Base-by-base conservation (phyloP, 2,797 vertebrate species). In the Poecilia wingei region DNA sequence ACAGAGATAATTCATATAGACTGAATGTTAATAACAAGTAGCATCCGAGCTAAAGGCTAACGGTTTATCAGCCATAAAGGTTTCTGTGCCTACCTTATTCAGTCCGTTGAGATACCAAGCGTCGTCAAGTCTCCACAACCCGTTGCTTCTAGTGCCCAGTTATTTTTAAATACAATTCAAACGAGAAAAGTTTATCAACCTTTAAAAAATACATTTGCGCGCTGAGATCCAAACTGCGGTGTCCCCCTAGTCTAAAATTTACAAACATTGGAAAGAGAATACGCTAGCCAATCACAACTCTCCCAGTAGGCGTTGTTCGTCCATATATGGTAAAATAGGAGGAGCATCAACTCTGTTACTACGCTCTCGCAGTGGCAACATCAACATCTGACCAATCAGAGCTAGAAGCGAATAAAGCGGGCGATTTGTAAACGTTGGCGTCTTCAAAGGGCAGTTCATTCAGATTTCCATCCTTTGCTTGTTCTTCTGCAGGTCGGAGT, bases 351-450 rank as follows among this genome's bases (percentile, higher is more conserved):
- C 88, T 72, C 75, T 46, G 94, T 92, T 94, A 92, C 94, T 94
- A 94, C 88, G 88, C 91, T 82, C 86, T 95, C 93, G 72, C 95
- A 83, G 94, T 94, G 92, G 95, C 64, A 95, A 96, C 95, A 88
- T 79, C 4, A 0, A 0, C 25, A 1, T 28, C 68, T 39, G 82
- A 80, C 96, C 95, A 96, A 96, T 96, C 79, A 88, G 83, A 92
- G 74, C 2, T 1, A 68, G 64, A 12, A 61, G 76, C 76, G 86
- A 86, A 92, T 93, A 96, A 95, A 95, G 95, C 95, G 95, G 95
- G 95, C 95, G 89, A 95, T 96, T 96, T 83, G 90, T 93, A 94
- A 93, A 91, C 88, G 93, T 92, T 94, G 88, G 82, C 70, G 88
- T 90, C 82, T 90, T 90, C 84, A 84, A 88, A 59, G 86, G 79